Base-by-base conservation (phyloP, 92 coral and sea anemone genomes). In the Parazoanthus atlanticus region DNA sequence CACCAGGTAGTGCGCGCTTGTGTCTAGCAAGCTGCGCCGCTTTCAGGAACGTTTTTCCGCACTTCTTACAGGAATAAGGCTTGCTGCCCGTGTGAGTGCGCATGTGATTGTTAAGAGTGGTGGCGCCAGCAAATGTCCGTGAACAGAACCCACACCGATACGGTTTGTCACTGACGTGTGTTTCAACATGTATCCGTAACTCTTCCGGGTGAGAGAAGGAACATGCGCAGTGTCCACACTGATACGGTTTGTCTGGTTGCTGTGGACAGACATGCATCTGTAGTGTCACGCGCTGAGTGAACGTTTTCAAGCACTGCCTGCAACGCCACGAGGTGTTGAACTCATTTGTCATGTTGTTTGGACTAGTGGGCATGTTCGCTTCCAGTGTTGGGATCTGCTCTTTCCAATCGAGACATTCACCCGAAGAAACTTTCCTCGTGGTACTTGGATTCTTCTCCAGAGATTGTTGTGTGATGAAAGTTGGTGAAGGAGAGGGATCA, bases 101-200 rank as follows among this genome's bases (percentile, higher is more conserved):
- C 82, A 97, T 93, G 88, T 97, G 99, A 85, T 97, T 97, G 81
- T 97, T 97, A 66, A 97, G 92, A 17, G 99, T 97, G 31, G 99
- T 97, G 9, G 99, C 95, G 25, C 99, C 99, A 19, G 99, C 98
- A 89, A 97, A 97, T 29, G 98, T 76, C 38, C 99, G 95, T 23
- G 96, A 93, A 85, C 99, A 97, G 86, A 95, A 97, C 3, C 99
- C 99, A 86, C 99, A 97, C 86, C 94, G 96, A 74, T 93, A 97
- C 73, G 98, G 94, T 90, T 96, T 96, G 54, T 97, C 99, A 89
- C 93, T 94, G 61, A 94, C 90, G 79, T 97, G 99, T 19, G 93
- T 91, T 54, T 96, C 98, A 91, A 95, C 99, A 93, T 97, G 99
- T 76, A 91, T 83, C 80, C 98, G 94, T 34, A 97, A 88, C 32